A percentile compares a stretch with the other conserved stretches of the same genome.
phyloP scores from a whole-genome alignment of 1,140 invertebrate genomes.

The Hycleus phaleratus region DNA sequence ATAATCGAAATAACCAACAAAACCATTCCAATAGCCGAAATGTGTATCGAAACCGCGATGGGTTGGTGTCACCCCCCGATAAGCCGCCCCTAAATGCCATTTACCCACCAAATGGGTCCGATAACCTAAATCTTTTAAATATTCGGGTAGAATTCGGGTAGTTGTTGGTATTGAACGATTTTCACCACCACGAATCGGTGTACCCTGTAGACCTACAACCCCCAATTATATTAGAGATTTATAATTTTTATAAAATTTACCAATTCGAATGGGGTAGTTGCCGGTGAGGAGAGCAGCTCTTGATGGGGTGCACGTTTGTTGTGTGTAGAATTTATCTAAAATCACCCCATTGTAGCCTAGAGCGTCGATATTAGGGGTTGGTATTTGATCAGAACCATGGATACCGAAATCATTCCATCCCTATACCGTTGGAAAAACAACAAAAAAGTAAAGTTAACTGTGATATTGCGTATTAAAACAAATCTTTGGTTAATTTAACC shows the following conservation, averaged over 20 bases:
- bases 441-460: too few species aligned
- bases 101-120: conserved; percentile 81
- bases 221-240: not conserved
- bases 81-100: conserved; percentile 66
- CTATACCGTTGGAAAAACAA: conserved; percentile 42
- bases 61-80: conserved; percentile 44
- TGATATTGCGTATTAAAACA: too few species aligned
- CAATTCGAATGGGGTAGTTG: conserved; percentile 71
- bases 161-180: conserved; percentile 50
- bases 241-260: conserved; percentile 40
- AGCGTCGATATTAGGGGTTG: conserved; percentile 78
- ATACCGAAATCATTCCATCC: conserved; percentile 87
- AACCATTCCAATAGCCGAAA: conserved; percentile 58
- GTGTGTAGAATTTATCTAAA: conserved; percentile 63
- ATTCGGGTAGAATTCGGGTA: conserved; percentile 58
- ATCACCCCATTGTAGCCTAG: conserved; percentile 69
- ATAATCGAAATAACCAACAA: conserved; percentile 49
- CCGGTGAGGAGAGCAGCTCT: conserved; percentile 72
- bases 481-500: too few species aligned
- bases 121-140: conserved; percentile 70
- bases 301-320: conserved; percentile 70
- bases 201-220: conserved; percentile 53
- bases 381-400: conserved; percentile 75
- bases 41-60: conserved; percentile 55
- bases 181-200: conserved; percentile 47